Conservation (phyloP, 2,113 vertebrate species). For the Aix galericulata region DNA sequence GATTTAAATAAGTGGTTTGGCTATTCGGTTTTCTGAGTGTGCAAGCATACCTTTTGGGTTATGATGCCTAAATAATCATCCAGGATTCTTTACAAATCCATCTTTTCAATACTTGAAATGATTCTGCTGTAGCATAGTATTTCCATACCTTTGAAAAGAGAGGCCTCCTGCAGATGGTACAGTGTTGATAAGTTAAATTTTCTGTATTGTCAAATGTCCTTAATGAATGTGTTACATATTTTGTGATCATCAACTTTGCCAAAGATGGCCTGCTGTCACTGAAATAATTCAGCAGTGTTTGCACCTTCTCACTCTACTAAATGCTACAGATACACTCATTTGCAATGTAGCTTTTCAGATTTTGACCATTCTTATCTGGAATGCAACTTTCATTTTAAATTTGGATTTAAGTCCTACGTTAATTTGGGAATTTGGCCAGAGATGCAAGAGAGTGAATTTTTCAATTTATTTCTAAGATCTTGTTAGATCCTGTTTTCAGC, state of each 20-base stretch:
- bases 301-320: not conserved
- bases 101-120: not conserved
- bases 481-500: not conserved
- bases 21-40: not conserved
- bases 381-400: not conserved
- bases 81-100: not conserved
- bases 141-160: not conserved
- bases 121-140: not conserved
- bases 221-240: not conserved
- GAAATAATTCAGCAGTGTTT: not conserved
- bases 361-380: not conserved
- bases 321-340: not conserved
- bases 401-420: not conserved
- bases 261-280: not conserved
- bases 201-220: not conserved
- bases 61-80: not conserved
- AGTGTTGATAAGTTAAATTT: not conserved
- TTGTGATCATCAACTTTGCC: not conserved
- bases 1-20: not conserved
- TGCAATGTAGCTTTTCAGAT: not conserved
- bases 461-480: not conserved
- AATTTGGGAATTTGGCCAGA: not conserved
- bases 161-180: not conserved
- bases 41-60: not conserved
- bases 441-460: not conserved